Percentiles rank a stretch among this genome's conserved stretches.
These are phyloP conservation scores for Tipula helvola DNA, from an alignment of 2,888 invertebrate species.

Conservation along the genomic window DNA sequence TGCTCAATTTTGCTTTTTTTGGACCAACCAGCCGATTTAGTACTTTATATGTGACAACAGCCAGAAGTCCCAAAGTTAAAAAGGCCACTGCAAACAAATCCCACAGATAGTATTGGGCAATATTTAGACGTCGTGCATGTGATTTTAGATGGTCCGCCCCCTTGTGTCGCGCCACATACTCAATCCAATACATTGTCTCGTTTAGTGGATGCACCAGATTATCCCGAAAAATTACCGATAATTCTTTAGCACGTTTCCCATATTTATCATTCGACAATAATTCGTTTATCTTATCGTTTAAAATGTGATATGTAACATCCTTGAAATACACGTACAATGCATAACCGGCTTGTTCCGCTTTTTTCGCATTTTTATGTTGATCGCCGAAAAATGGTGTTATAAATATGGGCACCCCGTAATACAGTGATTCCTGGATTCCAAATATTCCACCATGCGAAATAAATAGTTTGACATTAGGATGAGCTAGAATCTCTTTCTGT, in stretches of 20 bases:
- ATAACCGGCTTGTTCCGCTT: constrained; percentile 31
- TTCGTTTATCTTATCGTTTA: constrained; percentile 28
- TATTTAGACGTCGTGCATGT: constrained; percentile 30
- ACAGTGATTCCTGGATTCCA: constrained; percentile 32
- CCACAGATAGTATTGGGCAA: constrained; percentile 33
- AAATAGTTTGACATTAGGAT: constrained; percentile 35
- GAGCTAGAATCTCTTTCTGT: constrained; percentile 39
- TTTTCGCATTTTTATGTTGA: constrained; percentile 33
- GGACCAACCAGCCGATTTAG: background rate
- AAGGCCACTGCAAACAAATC: constrained; percentile 40
- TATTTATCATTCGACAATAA: constrained; percentile 33
- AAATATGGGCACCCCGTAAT: constrained; percentile 35
- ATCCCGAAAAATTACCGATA: constrained; percentile 41
- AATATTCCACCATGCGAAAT: constrained; percentile 38
- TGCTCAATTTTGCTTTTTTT: background rate
- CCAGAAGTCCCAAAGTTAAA: background rate
- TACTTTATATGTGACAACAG: background rate
- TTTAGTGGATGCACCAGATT: constrained; percentile 42
- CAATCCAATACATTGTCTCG: constrained; percentile 47
- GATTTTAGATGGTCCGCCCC: constrained; percentile 34
- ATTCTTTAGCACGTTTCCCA: constrained; percentile 32
- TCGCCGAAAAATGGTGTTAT: constrained; percentile 37
- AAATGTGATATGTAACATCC: constrained; percentile 27
- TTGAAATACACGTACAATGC: constrained; percentile 30
- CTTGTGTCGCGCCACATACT: constrained; percentile 39